Percentiles rank a stretch among this genome's conserved stretches.
phyloP scores from a whole-genome alignment of 2,113 vertebrate species.

The Epinephelus cyanopodus region DNA sequence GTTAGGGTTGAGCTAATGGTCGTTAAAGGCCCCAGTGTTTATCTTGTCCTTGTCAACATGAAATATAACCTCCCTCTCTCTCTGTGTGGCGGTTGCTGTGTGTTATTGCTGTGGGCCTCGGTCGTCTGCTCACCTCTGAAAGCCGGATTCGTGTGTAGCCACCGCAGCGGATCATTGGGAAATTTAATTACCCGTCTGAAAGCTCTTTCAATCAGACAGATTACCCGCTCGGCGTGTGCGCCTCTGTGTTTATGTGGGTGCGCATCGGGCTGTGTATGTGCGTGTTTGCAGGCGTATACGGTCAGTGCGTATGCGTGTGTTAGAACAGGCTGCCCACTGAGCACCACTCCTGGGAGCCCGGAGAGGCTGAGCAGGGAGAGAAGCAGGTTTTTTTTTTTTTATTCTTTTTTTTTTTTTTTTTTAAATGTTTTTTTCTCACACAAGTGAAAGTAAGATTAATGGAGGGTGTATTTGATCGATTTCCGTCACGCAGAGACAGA shows the following conservation, averaged over 20 bases:
- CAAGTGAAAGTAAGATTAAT: constrained; percentile 67
- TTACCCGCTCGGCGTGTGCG: constrained; percentile 67
- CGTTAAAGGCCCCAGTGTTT: constrained; percentile 76
- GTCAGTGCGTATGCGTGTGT: constrained; percentile 37
- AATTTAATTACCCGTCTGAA: constrained; percentile 86
- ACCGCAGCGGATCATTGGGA: constrained; percentile 81
- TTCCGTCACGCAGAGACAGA: constrained; percentile 62
- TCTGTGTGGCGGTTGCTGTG: constrained; percentile 33
- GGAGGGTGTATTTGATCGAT: constrained; percentile 70
- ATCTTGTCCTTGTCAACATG: constrained; percentile 81
- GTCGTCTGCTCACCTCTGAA: constrained; percentile 74
- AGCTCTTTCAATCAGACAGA: constrained; percentile 85
- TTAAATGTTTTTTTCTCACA: constrained; percentile 39
- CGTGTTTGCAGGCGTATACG: not conserved
- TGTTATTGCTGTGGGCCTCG: constrained; percentile 73
- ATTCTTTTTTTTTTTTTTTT: constrained; percentile 24
- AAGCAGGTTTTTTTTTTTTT: constrained; percentile 15
- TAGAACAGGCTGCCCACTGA: constrained; percentile 61
- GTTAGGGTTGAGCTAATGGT: constrained; percentile 76
- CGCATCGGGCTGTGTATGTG: constrained; percentile 40
- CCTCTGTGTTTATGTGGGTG: constrained; percentile 50
- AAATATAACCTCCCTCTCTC: constrained; percentile 71
- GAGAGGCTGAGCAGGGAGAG: constrained; percentile 42
- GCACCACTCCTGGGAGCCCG: constrained; percentile 45
- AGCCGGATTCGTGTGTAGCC: constrained; percentile 71